Evolutionary conservation across 2,888 invertebrate species (phyloP), one percentile per base, ranked within the genome.

Genomic region (Cephus pulcher): DNA sequence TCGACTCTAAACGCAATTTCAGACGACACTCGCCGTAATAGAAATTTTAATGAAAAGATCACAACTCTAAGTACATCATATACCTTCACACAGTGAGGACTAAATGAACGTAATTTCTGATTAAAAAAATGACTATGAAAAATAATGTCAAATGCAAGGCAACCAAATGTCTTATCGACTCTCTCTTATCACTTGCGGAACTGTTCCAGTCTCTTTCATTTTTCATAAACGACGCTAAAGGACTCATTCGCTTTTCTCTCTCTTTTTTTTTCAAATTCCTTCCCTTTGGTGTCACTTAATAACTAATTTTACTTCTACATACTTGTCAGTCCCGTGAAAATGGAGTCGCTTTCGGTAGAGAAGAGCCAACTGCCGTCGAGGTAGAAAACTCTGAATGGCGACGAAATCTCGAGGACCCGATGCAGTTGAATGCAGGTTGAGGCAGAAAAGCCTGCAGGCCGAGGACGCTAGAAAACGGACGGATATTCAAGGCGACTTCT

Each of bases 11-110:
- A 32, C 9, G 0, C 34, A 34, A 71, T 71, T 71, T 34, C 71
- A 71, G 12, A 32, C 12, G 71, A 34, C 9, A 71, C 32, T 71
- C 11, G 12, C 71, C 75, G 82, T 86, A 83, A 87, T 86, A 83
- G 84, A 87, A 87, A 84, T 86, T 88, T 87, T 88, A 87, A 88
- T 88, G 86, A 84, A 88, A 87, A 87, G 84, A 87, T 83, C 84
- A 86, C 87, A 85, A 81, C 32, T 12, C 23, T 3, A 12, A 15
- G 33, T 23, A 71, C 12, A 3, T 15, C 32, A 4, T 33, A 30
- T 34, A 6, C 12, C 32, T 32, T 12, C 32, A 12, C 32, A 2
- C 15, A 34, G 33, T 3, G 11, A 71, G 33, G 15, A 32, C 33
- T 32, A 9, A 15, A 71, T 30, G 71, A 33, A 71, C 32, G 33